Evolutionary conservation across 2,888 invertebrate species (phyloP).

Genomic region (Allygus modestus): DNA sequence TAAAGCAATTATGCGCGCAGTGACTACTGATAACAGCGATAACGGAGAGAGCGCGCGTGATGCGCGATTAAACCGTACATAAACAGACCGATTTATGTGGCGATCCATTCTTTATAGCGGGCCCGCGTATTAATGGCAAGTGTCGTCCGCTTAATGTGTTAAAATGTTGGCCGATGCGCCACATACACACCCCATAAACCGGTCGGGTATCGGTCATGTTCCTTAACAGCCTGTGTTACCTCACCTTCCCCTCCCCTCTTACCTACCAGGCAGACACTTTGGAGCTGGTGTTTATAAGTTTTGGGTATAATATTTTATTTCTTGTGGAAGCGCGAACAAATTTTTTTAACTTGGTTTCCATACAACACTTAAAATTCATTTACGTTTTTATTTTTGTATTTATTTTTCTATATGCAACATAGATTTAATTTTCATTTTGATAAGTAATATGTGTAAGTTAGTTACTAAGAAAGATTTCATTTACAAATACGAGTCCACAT

Average conservation of each 20-base stretch:
- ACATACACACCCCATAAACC: not conserved
- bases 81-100: constrained; percentile 32
- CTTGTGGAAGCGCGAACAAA: too few relatives aligned
- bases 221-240: constrained; percentile 3
- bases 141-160: constrained; percentile 37
- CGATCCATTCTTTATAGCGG: constrained; percentile 43
- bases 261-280: too few relatives aligned
- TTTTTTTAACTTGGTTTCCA: too few relatives aligned
- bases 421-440: too few relatives aligned
- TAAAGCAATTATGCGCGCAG: constrained; percentile 30
- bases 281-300: too few relatives aligned
- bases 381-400: too few relatives aligned
- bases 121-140: constrained; percentile 26
- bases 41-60: not conserved
- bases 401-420: too few relatives aligned
- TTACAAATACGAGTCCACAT: too few relatives aligned
- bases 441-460: too few relatives aligned
- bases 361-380: too few relatives aligned
- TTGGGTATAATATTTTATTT: too few relatives aligned
- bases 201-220: constrained; percentile 25
- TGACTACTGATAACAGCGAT: not conserved
- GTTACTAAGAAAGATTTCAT: too few relatives aligned
- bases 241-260: not conserved
- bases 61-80: constrained; percentile 34
- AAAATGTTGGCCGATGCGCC: constrained; percentile 23